Conservation (phyloP, 2,113 vertebrate species). For the Phalacrocorax brasilianus region DNA sequence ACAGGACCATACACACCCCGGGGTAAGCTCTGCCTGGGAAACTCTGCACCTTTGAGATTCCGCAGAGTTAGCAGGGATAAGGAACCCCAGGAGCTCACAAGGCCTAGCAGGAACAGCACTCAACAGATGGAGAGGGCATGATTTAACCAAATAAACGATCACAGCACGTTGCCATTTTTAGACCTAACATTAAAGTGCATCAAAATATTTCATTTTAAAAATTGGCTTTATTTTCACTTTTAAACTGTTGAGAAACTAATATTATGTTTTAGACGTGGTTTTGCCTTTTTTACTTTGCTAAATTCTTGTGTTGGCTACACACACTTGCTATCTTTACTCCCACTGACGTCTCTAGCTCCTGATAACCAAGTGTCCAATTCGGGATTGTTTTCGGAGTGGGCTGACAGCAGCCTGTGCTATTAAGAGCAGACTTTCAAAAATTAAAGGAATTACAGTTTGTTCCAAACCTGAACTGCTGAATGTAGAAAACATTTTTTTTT, state of each 20-base stretch:
- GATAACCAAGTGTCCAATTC: background rate
- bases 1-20: accelerated
- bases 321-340: background rate
- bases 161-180: background rate
- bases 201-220: background rate
- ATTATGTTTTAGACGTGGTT: background rate
- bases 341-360: background rate
- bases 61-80: background rate
- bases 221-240: background rate
- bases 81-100: background rate
- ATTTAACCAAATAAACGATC: background rate
- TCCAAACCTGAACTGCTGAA: background rate
- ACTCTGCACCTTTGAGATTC: background rate
- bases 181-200: background rate
- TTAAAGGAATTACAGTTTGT: background rate
- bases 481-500: background rate
- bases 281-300: background rate
- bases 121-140: background rate
- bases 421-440: background rate
- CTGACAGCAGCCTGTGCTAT: background rate
- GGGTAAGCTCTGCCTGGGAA: background rate
- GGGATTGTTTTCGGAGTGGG: background rate
- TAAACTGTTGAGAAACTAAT: background rate
- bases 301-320: background rate
- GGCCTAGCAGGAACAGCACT: background rate